Base-by-base conservation (phyloP, 2,888 invertebrate species). In the Dryococelus australis region DNA sequence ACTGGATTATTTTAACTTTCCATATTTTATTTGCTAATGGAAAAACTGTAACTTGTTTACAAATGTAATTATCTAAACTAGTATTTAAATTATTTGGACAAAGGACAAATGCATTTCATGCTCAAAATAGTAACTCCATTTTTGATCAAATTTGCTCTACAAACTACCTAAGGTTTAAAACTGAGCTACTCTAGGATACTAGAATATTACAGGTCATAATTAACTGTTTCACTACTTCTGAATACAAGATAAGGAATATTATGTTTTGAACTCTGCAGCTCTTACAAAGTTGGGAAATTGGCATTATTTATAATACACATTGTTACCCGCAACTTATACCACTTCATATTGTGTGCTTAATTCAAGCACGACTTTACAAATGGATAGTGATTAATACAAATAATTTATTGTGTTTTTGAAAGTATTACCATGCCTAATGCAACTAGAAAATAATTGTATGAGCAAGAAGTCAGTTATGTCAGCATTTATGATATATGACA, bases 101-200 rank as follows among this genome's bases (percentile, higher is more conserved):
- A 65, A 65, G 65, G 65, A 65, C n/a, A 65, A 65, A 65, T 65
- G 65, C 24, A 65, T 24, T 20, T 24, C 65, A 65, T 65, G 65
- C 65, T 65, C n/a, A 65, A 65, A 65, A 65, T 65, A 65, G 65
- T 65, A 65, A 65, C 65, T 65, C n/a, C 65, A 65, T 65, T 65
- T 65, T 24, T 65, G 65, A 65, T 65, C 24, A 65, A 65, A 65
- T 65, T 65, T 24, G n/a, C 65, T 12, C 65, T 65, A 65, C 65
- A 65, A 65, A 65, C 65, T 65, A 65, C 65, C 65, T 65, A 65
- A 65, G 65, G n/a, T 65, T 65, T 65, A 65, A 65, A 65, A 65
- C 65, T 65, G 65, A 8, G 24, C 65, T 65, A 65, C n/a, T 65
- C 65, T 65, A 65, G 65, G 65, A 65, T 65, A 65, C 65, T 65